phyloP scores from a whole-genome alignment of 1,140 invertebrate genomes.

The Caenorhabditis brenneri region DNA sequence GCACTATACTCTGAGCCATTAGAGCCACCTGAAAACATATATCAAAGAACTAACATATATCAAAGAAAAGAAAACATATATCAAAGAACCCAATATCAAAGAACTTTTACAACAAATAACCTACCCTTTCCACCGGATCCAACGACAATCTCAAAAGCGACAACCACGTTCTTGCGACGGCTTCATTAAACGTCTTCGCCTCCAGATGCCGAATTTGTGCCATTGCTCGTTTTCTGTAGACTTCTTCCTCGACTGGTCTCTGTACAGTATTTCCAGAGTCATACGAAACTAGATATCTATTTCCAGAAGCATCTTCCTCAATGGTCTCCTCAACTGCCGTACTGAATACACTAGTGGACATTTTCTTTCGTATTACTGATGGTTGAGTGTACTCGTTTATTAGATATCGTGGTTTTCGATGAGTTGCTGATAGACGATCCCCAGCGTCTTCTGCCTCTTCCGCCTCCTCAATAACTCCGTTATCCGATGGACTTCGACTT shows the following conservation, averaged over 20 bases:
- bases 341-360: conserved; percentile 26
- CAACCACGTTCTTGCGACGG: conserved; percentile 69
- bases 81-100: too few relatives aligned
- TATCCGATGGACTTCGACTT: not conserved
- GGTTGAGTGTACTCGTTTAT: not conserved
- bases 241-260: not conserved
- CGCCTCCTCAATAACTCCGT: too few relatives aligned
- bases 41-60: too few relatives aligned
- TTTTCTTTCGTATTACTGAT: not conserved
- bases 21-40: conserved; percentile 49
- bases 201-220: conserved; percentile 56
- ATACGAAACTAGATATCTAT: not conserved
- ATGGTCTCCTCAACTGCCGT: conserved; percentile 21
- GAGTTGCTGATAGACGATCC: conserved; percentile 17
- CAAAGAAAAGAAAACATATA: too few relatives aligned
- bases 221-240: conserved; percentile 27
- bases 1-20: conserved; percentile 14
- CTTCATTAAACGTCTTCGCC: conserved; percentile 63
- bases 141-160: conserved; percentile 60
- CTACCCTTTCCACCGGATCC: conserved; percentile 64
- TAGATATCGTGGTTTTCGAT: not conserved
- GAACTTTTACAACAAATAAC: too few relatives aligned
- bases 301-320: not conserved
- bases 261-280: not conserved
- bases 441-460: not conserved